A percentile compares a stretch with the other conserved stretches of the same genome.
These are phyloP conservation scores for Exocentrus adspersus DNA, from an alignment of 2,888 invertebrate species.

Conservation along the genomic window DNA sequence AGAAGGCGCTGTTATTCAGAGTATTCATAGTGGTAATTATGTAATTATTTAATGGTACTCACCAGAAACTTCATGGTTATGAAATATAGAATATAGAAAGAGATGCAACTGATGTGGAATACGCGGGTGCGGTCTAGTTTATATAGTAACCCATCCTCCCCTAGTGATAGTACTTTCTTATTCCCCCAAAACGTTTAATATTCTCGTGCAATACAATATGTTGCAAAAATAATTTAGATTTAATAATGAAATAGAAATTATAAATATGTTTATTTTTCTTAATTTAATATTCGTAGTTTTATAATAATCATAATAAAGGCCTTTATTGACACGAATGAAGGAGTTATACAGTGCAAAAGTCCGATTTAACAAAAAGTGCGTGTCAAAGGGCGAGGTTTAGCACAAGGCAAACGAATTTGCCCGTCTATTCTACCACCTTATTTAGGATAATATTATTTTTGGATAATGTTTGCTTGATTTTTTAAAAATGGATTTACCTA, in stretches of 20 bases:
- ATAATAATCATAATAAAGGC: no score
- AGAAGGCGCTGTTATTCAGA: background rate
- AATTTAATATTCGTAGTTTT: no score
- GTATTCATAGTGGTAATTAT: background rate
- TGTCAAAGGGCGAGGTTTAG: no score
- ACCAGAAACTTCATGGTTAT: slow-evolving; percentile 55
- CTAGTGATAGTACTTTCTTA: slow-evolving; percentile 55
- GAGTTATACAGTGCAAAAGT: no score
- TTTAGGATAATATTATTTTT: no score
- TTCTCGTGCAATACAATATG: slow-evolving; percentile 26
- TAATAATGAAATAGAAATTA: background rate
- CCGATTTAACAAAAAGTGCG: no score
- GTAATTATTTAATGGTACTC: slow-evolving; percentile 33
- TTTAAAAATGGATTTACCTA: no score
- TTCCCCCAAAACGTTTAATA: slow-evolving; percentile 43
- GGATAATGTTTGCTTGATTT: no score
- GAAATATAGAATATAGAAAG: slow-evolving; percentile 39
- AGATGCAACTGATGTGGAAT: slow-evolving; percentile 50
- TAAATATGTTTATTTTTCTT: no score
- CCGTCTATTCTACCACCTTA: no score
- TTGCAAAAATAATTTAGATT: slow-evolving; percentile 11
- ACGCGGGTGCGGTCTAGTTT: slow-evolving; percentile 47
- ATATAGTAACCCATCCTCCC: slow-evolving; percentile 53
- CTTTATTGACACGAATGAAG: no score
- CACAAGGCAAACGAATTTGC: no score